These are phyloP conservation scores for Leptopilina syphax DNA, from an alignment of 2,888 invertebrate genomes.

Conservation along the genomic window DNA sequence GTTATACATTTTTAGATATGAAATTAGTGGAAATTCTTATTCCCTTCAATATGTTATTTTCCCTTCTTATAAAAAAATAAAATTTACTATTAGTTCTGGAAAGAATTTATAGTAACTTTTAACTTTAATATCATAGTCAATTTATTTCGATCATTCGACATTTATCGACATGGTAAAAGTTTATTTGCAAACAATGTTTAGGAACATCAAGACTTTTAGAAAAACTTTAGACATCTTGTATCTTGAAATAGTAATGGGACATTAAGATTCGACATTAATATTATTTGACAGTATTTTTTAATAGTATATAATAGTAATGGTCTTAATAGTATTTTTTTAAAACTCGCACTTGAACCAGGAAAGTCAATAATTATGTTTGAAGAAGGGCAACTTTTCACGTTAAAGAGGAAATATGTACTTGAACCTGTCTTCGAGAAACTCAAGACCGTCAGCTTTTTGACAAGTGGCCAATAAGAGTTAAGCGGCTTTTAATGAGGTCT, in stretches of 20 bases:
- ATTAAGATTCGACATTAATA: too few species aligned
- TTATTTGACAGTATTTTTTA: too few species aligned
- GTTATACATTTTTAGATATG: slow-evolving; percentile 48
- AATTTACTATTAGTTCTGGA: too few species aligned
- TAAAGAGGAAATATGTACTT: slow-evolving; percentile 62
- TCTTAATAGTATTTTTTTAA: neutral
- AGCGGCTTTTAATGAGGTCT: slow-evolving; percentile 73
- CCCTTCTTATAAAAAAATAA: neutral
- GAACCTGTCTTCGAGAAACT: slow-evolving; percentile 58
- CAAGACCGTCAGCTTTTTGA: slow-evolving; percentile 49
- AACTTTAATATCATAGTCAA: too few species aligned
- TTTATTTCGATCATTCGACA: too few species aligned
- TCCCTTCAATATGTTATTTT: neutral
- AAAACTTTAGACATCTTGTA: too few species aligned
- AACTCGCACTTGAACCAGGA: neutral
- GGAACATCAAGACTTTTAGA: too few species aligned
- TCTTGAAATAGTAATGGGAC: too few species aligned
- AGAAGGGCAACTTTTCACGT: slow-evolving; percentile 52
- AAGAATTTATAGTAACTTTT: too few species aligned
- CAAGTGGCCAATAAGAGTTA: slow-evolving; percentile 71
- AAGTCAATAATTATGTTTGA: slow-evolving; percentile 5
- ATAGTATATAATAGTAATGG: too few species aligned
- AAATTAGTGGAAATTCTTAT: slow-evolving; percentile 56
- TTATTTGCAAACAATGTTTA: too few species aligned
- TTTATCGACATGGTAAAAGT: too few species aligned